phyloP scores from a whole-genome alignment of 2,797 vertebrate species.

The Petrocephalus schoutedeni region DNA sequence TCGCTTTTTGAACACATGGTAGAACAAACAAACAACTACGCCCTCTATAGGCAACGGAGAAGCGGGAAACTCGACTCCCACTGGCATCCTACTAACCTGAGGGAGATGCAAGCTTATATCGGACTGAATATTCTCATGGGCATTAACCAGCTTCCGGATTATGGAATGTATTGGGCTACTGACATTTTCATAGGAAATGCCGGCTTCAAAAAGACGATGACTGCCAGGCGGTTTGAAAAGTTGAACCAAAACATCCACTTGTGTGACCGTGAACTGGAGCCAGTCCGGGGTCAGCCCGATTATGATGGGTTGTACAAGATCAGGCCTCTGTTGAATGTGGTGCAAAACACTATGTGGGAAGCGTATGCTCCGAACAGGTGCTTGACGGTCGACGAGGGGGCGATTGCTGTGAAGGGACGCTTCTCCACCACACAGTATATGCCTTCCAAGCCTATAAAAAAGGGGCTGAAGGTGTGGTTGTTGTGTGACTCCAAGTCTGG shows the following conservation, averaged over 20 bases:
- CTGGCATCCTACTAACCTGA: conserved; percentile 74
- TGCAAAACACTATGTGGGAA: conserved; percentile 73
- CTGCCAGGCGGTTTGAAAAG: conserved; percentile 69
- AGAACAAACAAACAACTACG: conserved; percentile 82
- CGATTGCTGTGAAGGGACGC: conserved; percentile 62
- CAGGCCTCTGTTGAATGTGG: conserved; percentile 66
- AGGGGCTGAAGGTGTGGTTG: conserved; percentile 75
- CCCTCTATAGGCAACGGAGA: conserved; percentile 75
- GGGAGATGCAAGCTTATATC: conserved; percentile 72
- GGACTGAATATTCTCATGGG: conserved; percentile 77
- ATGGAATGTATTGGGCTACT: conserved; percentile 76
- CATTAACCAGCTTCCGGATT: conserved; percentile 75
- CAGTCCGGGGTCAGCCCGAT: conserved; percentile 62
- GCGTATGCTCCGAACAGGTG: conserved; percentile 68
- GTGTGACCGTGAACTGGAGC: conserved; percentile 67
- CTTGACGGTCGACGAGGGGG: conserved; percentile 67
- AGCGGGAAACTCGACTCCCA: conserved; percentile 70
- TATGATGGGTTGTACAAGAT: conserved; percentile 75
- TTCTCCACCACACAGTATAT: conserved; percentile 69
- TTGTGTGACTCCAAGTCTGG: conserved; percentile 72
- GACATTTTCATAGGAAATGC: conserved; percentile 77
- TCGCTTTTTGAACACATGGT: conserved; percentile 81
- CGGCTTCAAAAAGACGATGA: conserved; percentile 76
- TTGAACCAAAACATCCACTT: conserved; percentile 74
- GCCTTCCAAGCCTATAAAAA: conserved; percentile 69